Evolutionary conservation across 1,140 invertebrate species (phyloP), one percentile per base, ranked within the genome.

Genomic region (Ganaspis sp.): DNA sequence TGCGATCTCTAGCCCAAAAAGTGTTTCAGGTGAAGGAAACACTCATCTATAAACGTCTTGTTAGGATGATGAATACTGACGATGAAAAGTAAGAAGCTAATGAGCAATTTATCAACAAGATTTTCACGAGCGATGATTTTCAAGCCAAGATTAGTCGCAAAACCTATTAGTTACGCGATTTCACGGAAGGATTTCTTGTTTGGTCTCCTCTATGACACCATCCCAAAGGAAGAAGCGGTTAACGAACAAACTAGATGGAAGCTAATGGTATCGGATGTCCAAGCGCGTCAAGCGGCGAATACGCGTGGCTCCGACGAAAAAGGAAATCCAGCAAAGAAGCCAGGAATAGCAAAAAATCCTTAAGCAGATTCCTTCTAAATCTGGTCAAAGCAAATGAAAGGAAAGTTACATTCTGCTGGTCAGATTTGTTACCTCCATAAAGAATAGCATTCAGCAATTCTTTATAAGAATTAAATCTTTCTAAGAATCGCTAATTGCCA

Each of bases 241-340:
- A 64, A n/a, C 23, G 58, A 64, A 58, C 19, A 58, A 58, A 64
- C 58, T 64, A 64, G 58, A 26, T 64, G 58, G 58, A 64, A 64
- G 58, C 58, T 64, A 64, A 64, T 64, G 58, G 58, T 64, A 64
- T 64, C 58, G 58, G 58, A 64, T 64, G 58, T 64, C 58, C 12
- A 29, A 34, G 23, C 58, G 58, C 58, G 26, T 64, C 58, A 64
- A 64, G 58, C 58, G 11, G 23, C n/a, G n/a, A 26, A 64, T 64
- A 64, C 58, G 58, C 54, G 54, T 64, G 54, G 54, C 58, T 64
- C 12, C 6, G 23, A 29, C 23, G 26, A 64, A 23, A 64, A 64
- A 26, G 58, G 26, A 29, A 26, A 64, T 6, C 15, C 5, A n/a
- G 58, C 21, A 58, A 64, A 11, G 15, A 64, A 64, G 23, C 26